Evolutionary conservation across 2,797 vertebrate genomes (phyloP).

Genomic region (Sebastes itinus): DNA sequence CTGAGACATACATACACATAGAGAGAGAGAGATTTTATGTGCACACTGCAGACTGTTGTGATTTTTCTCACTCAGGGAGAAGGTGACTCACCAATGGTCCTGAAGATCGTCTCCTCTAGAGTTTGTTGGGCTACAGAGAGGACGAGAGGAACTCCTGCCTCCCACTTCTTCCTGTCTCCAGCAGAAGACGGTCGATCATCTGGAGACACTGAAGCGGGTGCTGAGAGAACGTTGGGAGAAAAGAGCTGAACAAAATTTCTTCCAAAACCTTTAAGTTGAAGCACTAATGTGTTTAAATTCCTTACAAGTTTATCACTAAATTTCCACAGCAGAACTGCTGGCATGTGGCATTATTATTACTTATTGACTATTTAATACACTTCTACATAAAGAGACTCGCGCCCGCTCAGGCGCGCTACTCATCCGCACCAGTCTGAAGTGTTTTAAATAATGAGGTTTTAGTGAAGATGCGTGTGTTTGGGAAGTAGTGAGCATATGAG

Average conservation of each 20-base stretch:
- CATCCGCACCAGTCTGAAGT: accelerated
- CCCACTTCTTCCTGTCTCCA: slow-evolving; percentile 93
- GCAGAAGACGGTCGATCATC: slow-evolving; percentile 70
- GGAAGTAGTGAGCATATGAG: no score
- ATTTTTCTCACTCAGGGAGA: not conserved
- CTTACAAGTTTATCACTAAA: not conserved
- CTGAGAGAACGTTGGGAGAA: not conserved
- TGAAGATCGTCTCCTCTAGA: slow-evolving; percentile 83
- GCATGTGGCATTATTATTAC: no score
- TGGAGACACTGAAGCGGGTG: slow-evolving; percentile 36
- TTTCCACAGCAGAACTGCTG: no score
- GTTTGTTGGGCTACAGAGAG: slow-evolving; percentile 86
- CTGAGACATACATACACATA: slow-evolving; percentile 64
- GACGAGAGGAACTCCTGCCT: slow-evolving; percentile 83
- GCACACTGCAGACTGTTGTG: not conserved
- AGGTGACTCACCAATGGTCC: slow-evolving; percentile 78
- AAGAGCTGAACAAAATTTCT: not conserved
- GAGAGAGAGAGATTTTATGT: not conserved
- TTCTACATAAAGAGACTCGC: accelerated
- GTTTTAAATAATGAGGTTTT: no score
- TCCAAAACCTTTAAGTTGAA: not conserved
- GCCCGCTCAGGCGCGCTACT: no score
- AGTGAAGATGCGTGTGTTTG: no score
- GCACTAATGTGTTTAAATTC: not conserved
- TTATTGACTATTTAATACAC: no score